Evolutionary conservation across 1,140 invertebrate genomes (phyloP).

Genomic region (Daktulosphaira vitifoliae): DNA sequence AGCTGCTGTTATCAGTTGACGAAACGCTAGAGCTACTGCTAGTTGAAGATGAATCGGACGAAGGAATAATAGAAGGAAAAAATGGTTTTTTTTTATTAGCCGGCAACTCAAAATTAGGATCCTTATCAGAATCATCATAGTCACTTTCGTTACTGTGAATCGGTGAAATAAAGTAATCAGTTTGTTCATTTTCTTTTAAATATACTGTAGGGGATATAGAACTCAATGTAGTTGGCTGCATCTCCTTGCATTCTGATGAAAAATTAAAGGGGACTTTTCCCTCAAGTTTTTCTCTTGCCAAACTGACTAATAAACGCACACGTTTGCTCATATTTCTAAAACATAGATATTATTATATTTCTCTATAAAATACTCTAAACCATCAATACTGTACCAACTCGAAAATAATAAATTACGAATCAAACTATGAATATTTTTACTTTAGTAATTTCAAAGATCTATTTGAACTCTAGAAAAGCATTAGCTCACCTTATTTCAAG

Average conservation of each 20-base stretch:
- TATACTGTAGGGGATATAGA: background rate
- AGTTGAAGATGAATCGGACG: conserved; percentile 3
- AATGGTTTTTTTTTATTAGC: conserved; percentile 4
- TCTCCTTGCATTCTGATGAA: background rate
- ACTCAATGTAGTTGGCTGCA: conserved; percentile 1
- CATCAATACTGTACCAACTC: background rate
- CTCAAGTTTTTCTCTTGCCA: conserved; percentile 6
- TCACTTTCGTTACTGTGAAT: conserved; percentile 10
- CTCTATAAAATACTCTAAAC: background rate
- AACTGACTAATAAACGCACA: background rate
- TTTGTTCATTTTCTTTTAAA: too few species aligned
- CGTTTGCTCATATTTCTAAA: conserved; percentile 23
- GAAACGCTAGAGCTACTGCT: background rate
- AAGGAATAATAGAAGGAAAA: background rate
- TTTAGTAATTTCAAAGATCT: background rate
- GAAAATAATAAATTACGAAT: conserved; percentile 11
- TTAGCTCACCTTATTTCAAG: conserved; percentile 3
- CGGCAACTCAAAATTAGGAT: background rate
- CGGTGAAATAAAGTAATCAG: conserved; percentile 7
- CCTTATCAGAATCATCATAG: conserved; percentile 10
- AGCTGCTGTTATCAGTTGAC: background rate
- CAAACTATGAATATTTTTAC: conserved; percentile 4
- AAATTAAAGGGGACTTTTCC: background rate
- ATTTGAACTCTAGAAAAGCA: conserved; percentile 3
- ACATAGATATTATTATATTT: conserved; percentile 12